Percentiles rank a stretch among this genome's conserved stretches.
Conservation (phyloP, 2,113 vertebrate genomes). For the Eulacestoma nigropectus region DNA sequence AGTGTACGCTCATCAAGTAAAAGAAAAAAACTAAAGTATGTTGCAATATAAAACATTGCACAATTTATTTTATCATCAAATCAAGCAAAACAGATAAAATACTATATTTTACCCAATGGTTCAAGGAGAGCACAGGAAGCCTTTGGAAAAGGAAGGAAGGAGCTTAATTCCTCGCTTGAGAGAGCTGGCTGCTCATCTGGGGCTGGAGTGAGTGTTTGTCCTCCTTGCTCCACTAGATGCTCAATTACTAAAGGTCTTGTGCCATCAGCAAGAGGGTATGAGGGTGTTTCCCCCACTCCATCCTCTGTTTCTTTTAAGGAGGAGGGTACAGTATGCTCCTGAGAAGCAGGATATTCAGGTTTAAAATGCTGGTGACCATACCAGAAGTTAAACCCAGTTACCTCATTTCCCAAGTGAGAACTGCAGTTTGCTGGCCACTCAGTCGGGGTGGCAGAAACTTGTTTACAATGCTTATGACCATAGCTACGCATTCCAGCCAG, state of each 20-base stretch:
- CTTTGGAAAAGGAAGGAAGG: neutral
- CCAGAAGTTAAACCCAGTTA: neutral
- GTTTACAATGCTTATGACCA: neutral
- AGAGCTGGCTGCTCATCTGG: neutral
- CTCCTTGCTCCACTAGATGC: neutral
- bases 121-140: neutral
- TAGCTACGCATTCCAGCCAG: neutral
- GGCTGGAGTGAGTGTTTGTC: neutral
- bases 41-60: neutral
- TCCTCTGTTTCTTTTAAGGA: neutral
- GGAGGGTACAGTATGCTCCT: neutral
- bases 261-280: neutral
- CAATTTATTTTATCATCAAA: neutral
- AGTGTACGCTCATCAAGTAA: neutral
- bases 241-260: neutral
- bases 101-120: neutral
- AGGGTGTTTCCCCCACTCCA: neutral
- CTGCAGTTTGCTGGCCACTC: neutral
- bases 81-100: neutral
- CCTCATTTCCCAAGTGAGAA: accelerated
- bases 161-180: neutral
- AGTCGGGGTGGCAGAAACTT: neutral
- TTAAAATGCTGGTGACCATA: neutral
- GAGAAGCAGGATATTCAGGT: neutral
- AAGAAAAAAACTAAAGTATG: neutral